Conservation (phyloP, 2,797 vertebrate species). For the Alouatta caraya region DNA sequence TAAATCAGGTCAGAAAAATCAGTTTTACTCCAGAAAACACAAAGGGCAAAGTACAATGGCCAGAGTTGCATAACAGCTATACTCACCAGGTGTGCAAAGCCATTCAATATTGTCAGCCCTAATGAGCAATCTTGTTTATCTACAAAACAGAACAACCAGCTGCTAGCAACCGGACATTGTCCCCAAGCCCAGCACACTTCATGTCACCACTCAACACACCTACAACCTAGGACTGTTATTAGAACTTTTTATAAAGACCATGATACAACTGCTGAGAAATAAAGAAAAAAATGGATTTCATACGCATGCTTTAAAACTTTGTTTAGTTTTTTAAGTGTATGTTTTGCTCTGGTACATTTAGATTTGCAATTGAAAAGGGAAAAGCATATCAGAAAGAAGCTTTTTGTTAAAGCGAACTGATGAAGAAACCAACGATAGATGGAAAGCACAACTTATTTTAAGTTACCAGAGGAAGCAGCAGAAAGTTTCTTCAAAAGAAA, state of each 20-base stretch:
- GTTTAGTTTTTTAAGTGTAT: neutral
- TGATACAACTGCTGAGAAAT: neutral
- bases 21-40: slow-evolving; percentile 3
- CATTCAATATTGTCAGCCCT: neutral
- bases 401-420: neutral
- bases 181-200: neutral
- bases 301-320: neutral
- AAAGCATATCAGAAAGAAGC: neutral
- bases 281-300: neutral
- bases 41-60: neutral
- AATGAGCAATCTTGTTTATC: neutral
- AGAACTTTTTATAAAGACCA: neutral
- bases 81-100: neutral
- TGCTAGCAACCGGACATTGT: neutral
- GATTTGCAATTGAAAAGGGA: neutral
- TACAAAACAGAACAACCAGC: neutral
- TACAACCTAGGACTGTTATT: neutral
- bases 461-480: neutral
- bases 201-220: neutral
- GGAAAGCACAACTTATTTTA: neutral
- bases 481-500: neutral
- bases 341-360: neutral
- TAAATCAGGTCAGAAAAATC: neutral
- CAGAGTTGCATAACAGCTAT: neutral
- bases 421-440: neutral